Percentiles rank a stretch among this genome's conserved stretches.
Conservation (phyloP, 2,797 vertebrate genomes). For the Tachyglossus aculeatus region DNA sequence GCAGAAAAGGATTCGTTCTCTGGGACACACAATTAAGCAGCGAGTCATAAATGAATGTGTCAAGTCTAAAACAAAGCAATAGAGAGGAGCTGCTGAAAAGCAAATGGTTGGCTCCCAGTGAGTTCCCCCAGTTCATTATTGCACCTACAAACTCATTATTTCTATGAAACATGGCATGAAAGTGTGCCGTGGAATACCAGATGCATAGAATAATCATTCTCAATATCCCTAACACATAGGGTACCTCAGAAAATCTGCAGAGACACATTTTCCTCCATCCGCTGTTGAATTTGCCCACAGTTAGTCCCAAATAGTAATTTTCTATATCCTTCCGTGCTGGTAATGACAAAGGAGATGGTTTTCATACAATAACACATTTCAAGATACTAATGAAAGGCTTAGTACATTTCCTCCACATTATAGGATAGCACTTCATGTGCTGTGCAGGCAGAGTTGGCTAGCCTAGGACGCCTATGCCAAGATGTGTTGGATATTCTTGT, state of each 20-base stretch:
- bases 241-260: conserved; percentile 25
- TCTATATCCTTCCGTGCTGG: conserved; percentile 54
- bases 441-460: conserved; percentile 72
- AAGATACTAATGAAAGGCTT: conserved; percentile 63
- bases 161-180: conserved; percentile 21
- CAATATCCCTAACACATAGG: conserved; percentile 16
- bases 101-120: conserved; percentile 24
- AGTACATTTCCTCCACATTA: conserved; percentile 62
- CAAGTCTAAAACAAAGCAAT: conserved; percentile 31
- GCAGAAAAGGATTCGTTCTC: conserved; percentile 26
- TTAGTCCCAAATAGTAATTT: conserved; percentile 52
- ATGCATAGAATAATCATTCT: background rate
- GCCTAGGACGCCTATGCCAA: conserved; percentile 74
- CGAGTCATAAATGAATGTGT: conserved; percentile 10
- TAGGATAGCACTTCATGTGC: conserved; percentile 55
- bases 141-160: conserved; percentile 37
- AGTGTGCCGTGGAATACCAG: conserved; percentile 23
- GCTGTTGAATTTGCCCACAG: conserved; percentile 17
- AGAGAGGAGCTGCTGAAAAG: conserved; percentile 13
- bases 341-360: conserved; percentile 62
- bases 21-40: conserved; percentile 15
- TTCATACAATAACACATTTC: conserved; percentile 67
- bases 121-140: conserved; percentile 24
- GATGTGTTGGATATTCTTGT: conserved; percentile 77
- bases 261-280: conserved; percentile 16